These are phyloP conservation scores for Alcis repandata DNA, from an alignment of 2,888 invertebrate genomes.

Conservation along the genomic window DNA sequence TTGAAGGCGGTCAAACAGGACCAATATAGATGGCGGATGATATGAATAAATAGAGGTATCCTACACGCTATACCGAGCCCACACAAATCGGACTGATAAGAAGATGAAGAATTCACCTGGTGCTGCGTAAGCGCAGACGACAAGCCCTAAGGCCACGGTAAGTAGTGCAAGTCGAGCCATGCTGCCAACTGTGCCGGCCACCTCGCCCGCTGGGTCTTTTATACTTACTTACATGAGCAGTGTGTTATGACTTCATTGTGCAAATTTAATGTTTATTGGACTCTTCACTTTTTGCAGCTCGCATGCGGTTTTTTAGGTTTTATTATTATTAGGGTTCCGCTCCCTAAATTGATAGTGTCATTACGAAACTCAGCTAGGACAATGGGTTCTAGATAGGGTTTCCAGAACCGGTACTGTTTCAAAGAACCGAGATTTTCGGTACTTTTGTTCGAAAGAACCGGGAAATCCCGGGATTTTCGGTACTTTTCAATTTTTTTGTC, in stretches of 20 bases:
- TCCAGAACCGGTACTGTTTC: no score
- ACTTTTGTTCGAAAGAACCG: no score
- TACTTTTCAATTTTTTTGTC: no score
- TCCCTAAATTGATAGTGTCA: constrained; percentile 6
- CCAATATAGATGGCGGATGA: background rate
- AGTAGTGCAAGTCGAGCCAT: constrained; percentile 74
- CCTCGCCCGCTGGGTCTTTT: constrained; percentile 51
- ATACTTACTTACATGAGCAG: constrained; percentile 57
- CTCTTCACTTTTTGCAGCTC: constrained; percentile 69
- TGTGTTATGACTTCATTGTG: constrained; percentile 56
- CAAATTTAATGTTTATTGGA: constrained; percentile 60
- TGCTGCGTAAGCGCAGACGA: constrained; percentile 68
- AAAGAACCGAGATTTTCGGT: no score
- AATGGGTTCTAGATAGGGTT: background rate
- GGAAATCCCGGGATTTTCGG: no score
- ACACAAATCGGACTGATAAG: background rate
- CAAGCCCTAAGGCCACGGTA: constrained; percentile 69
- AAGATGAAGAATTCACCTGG: constrained; percentile 58
- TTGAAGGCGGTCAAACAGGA: no score
- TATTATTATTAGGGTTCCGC: constrained; percentile 53
- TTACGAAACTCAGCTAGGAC: background rate
- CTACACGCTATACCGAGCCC: background rate
- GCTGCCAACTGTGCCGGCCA: constrained; percentile 56
- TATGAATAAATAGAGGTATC: background rate
- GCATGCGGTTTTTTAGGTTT: constrained; percentile 54